phyloP scores from a whole-genome alignment of 2,888 invertebrate species.

The Scelioninae gen. 1 region DNA sequence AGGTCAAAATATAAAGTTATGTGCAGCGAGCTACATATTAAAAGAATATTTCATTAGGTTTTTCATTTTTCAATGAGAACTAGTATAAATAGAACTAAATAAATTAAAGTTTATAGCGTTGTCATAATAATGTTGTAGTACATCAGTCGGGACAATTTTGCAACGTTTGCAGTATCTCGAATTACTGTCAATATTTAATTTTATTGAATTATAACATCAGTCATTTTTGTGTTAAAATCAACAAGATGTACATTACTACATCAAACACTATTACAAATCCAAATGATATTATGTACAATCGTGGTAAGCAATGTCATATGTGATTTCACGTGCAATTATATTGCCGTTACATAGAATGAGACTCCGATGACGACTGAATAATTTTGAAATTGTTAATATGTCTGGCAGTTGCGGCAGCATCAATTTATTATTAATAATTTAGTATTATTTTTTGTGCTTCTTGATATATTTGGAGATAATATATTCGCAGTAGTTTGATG shows the following conservation, averaged over 20 bases:
- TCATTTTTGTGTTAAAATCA: slow-evolving; percentile 30
- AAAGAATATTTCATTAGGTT: slow-evolving; percentile 35
- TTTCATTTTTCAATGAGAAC: no score
- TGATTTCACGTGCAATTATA: slow-evolving; percentile 2
- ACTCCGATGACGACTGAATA: slow-evolving; percentile 1
- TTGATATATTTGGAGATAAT: no score
- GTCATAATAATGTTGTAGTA: slow-evolving; percentile 3
- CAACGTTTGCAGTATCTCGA: slow-evolving; percentile 1
- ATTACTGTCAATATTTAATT: slow-evolving; percentile 24
- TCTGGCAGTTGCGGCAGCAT: neutral
- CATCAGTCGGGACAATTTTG: slow-evolving; percentile 2
- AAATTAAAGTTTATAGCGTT: slow-evolving; percentile 11
- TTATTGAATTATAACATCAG: slow-evolving; percentile 10
- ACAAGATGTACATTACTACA: slow-evolving; percentile 8
- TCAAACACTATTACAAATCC: slow-evolving; percentile 12
- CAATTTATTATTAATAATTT: no score
- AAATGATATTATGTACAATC: neutral
- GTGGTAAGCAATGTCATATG: neutral
- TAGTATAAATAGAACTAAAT: neutral
- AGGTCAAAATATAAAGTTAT: slow-evolving; percentile 55
- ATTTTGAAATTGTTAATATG: slow-evolving; percentile 3
- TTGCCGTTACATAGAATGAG: neutral
- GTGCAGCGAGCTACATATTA: slow-evolving; percentile 39
- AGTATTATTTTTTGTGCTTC: no score
- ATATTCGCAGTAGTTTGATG: no score